Evolutionary conservation across 2,113 vertebrate genomes (phyloP), one percentile per base, ranked within the genome.

Genomic region (Psilopogon haemacephalus): DNA sequence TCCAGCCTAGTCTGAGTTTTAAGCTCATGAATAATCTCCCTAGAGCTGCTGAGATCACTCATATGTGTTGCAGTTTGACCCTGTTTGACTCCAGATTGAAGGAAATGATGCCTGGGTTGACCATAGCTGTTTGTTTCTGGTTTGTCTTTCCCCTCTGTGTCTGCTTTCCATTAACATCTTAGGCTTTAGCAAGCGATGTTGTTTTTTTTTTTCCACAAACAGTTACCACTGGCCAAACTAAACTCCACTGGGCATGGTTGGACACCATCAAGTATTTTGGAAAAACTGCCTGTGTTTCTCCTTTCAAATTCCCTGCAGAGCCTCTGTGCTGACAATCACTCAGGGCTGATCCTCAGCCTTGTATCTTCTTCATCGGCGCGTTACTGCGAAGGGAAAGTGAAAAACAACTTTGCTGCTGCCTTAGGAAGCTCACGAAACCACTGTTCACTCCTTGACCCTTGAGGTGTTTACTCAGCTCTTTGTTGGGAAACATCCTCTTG

Each of bases 41-140:
- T 77, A 87, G 95, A 91, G 94, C 85, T 87, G 91, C 95, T 96
- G 95, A 94, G 95, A 80, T 95, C 94, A 95, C 87, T 71, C 1
- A 4, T 26, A 20, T 1, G 86, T 17, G 5, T 79, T 3, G 28
- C 75, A 12, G 75, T 70, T 42, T 89, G 95, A 95, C 95, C 95
- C 86, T 4, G n/a, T 90, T 93, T 96, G 96, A 96, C 95, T 95
- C 91, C 24, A 2, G 82, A 77, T 72, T 1, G 6, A 67, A 86
- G 91, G 91, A 93, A 95, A 92, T 8, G 69, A 77, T 83, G 93
- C 89, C 84, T 91, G 0, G 3, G 20, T 56, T 95, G 93, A 95
- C 95, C 94, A 54, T 67, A 35, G 87, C 56, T 92, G 87, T 94
- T 95, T 96, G 78, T 87, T 96, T 89, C 93, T 79, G 26, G 56